phyloP scores from a whole-genome alignment of 2,797 vertebrate species.

The Sternarchorhynchus goeldii region DNA sequence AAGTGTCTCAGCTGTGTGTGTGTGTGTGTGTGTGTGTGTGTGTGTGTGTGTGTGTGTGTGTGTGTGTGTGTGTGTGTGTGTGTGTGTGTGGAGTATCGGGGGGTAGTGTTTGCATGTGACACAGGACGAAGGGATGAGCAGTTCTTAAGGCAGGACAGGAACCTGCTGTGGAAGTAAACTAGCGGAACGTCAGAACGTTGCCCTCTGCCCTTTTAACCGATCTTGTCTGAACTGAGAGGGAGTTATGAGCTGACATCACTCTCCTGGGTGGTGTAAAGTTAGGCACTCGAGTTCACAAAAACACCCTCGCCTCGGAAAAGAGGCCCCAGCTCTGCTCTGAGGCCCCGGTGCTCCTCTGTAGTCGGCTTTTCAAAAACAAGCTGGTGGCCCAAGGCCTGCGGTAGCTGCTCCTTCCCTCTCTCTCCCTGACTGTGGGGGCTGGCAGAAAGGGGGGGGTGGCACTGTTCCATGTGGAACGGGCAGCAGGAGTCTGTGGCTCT shows the following conservation, averaged over 20 bases:
- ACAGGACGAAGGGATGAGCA: background rate
- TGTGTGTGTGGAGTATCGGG: constrained; percentile 24
- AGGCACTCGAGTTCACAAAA: constrained; percentile 54
- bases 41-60: constrained; percentile 11
- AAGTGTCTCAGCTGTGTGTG: constrained; percentile 71
- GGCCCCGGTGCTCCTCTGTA: constrained; percentile 73
- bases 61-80: constrained; percentile 61
- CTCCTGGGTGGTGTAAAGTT: constrained; percentile 66
- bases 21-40: constrained; percentile 48
- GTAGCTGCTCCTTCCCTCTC: constrained; percentile 1
- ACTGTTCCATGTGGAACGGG: background rate
- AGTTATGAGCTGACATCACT: constrained; percentile 63
- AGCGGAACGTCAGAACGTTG: constrained; percentile 23
- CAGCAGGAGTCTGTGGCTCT: constrained; percentile 9
- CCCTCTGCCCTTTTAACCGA: constrained; percentile 28
- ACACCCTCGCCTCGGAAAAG: constrained; percentile 64
- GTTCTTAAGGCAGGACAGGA: constrained; percentile 16
- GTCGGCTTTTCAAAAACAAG: constrained; percentile 68
- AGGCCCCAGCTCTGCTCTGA: constrained; percentile 60
- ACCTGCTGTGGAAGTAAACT: background rate
- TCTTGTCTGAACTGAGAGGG: constrained; percentile 23
- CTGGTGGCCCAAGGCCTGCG: constrained; percentile 45
- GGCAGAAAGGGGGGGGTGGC: constrained; percentile 7
- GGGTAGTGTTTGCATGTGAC: background rate
- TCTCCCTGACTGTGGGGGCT: constrained; percentile 1